These are phyloP conservation scores for Cochlearius cochlearius DNA, from an alignment of 2,113 vertebrate species.

Conservation along the genomic window DNA sequence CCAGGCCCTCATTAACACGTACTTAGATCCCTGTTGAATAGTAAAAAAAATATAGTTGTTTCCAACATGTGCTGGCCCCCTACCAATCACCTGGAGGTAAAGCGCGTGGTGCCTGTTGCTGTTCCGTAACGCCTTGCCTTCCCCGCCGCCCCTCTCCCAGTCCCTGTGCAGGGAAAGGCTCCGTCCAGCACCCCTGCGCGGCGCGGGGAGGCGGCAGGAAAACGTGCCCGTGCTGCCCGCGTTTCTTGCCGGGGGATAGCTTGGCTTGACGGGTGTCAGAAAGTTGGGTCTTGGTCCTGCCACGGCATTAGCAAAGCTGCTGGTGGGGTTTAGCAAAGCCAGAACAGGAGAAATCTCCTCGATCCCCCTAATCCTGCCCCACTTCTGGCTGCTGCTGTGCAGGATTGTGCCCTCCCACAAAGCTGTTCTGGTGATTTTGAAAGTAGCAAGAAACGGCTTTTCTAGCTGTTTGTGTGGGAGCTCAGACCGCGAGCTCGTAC, in stretches of 20 bases:
- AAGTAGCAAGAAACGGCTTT: background rate
- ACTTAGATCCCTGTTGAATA: background rate
- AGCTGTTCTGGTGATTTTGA: background rate
- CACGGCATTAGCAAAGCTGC: background rate
- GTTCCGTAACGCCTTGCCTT: background rate
- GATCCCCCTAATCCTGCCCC: background rate
- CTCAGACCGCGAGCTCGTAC: accelerated
- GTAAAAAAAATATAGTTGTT: background rate
- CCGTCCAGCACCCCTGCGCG: background rate
- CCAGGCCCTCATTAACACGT: background rate
- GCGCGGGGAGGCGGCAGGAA: background rate
- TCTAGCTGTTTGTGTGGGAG: background rate
- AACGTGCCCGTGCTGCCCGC: accelerated
- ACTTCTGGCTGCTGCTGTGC: background rate
- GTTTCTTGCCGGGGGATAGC: accelerated
- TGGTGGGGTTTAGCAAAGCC: background rate
- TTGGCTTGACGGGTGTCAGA: background rate
- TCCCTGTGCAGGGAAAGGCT: accelerated
- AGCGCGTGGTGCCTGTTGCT: background rate
- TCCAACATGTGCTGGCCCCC: background rate
- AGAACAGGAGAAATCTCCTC: background rate
- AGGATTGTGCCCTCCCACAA: background rate
- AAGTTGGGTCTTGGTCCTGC: background rate
- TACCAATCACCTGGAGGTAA: background rate
- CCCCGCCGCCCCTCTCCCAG: accelerated